Base-by-base conservation (phyloP, 2,888 invertebrate genomes). In the Cabera pusaria region DNA sequence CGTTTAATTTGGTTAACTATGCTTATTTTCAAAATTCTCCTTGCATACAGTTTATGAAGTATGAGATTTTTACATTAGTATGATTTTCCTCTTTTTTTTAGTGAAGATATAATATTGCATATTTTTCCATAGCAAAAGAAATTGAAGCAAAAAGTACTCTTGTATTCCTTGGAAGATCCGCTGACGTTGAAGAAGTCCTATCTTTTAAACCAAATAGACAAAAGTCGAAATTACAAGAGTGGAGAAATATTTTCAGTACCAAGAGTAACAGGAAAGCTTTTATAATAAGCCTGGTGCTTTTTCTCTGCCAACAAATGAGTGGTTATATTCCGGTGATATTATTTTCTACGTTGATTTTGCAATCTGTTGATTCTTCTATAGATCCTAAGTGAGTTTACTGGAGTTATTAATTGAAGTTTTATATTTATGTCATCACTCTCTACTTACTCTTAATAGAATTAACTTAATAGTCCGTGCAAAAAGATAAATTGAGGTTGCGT, bases 281-380 rank as follows among this genome's bases (percentile, higher is more conserved):
- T 7, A 17, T 59, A 0, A 65, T 73, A n/a, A 55, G 66, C 0
- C 9, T 62, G 0, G 34, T 44, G 2, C 34, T 71, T n/a, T 49
- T 49, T 10, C 42, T 63, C 0, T 31, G 69, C 1, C 66, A 68
- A 31, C 62, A 66, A 23, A 27, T 56, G 11, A 67, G 68, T 26
- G 73, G 73, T 5, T 46, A 58, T 0, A 27, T 59, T 1, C 58
- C 52, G 2, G 46, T 72, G 0, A 23, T 58, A 0, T 58, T 65
- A 7, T 71, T 59, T 16, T 56, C 52, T 0, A 66, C 70, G 0
- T 46, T 57, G 0, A 72, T 75, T 36, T 75, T 73, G 31, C 52
- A 65, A 2, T 17, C 61, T 3, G 64, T 68, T 6, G 62, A 59
- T 0, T 70, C 65, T 2, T 54, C 55, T 0, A 33, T 73, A 6